A percentile compares a stretch with the other conserved stretches of the same genome.
Evolutionary conservation across 2,797 vertebrate genomes (phyloP).

Genomic region (Siniperca scherzeri): DNA sequence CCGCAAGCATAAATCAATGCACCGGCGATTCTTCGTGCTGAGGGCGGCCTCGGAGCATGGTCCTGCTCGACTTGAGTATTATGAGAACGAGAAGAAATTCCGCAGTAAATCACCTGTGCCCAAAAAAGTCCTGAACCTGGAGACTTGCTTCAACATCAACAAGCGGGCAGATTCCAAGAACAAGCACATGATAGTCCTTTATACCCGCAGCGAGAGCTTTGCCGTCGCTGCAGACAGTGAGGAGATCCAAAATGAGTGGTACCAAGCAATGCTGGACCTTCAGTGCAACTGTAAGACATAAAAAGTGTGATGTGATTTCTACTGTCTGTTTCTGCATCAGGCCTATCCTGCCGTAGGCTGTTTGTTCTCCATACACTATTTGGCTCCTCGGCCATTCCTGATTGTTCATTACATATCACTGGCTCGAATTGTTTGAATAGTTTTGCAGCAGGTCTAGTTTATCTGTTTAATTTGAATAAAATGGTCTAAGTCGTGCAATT

Average conservation of each 20-base stretch:
- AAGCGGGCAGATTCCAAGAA: slow-evolving; percentile 89
- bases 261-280: slow-evolving; percentile 88
- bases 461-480: background rate
- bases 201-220: slow-evolving; percentile 89
- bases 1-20: slow-evolving; percentile 91
- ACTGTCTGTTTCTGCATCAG: slow-evolving; percentile 66
- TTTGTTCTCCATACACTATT: slow-evolving; percentile 68
- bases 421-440: slow-evolving; percentile 7
- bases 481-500: background rate
- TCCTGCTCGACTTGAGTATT: slow-evolving; percentile 88
- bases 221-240: slow-evolving; percentile 88
- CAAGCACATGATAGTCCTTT: slow-evolving; percentile 90
- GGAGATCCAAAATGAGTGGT: slow-evolving; percentile 89
- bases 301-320: slow-evolving; percentile 49
- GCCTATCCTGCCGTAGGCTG: slow-evolving; percentile 69
- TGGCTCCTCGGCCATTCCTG: slow-evolving; percentile 58
- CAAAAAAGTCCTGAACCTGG: slow-evolving; percentile 85
- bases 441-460: slow-evolving; percentile 8
- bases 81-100: slow-evolving; percentile 92
- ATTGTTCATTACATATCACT: slow-evolving; percentile 29
- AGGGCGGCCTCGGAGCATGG: slow-evolving; percentile 86
- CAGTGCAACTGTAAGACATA: slow-evolving; percentile 86
- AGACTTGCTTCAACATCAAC: slow-evolving; percentile 89
- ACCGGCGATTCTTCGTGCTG: slow-evolving; percentile 90
- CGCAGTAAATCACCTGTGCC: slow-evolving; percentile 85